Conservation (phyloP, 2,888 invertebrate genomes). For the Melangyna quadrimaculata region DNA sequence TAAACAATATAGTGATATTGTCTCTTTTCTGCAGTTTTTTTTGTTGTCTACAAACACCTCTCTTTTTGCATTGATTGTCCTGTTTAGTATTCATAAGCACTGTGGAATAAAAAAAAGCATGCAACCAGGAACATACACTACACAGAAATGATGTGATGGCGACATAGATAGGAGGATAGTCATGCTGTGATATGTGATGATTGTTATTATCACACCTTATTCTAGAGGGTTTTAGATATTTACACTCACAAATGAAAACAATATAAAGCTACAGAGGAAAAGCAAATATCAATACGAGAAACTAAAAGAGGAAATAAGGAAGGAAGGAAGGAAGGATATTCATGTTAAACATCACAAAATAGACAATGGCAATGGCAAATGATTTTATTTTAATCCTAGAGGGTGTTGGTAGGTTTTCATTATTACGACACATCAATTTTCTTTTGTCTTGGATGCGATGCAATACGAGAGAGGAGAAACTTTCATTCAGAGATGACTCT, state of each 20-base stretch:
- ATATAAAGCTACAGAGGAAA: not conserved
- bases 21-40: not conserved
- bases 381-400: not conserved
- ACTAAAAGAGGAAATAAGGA: constrained; percentile 6
- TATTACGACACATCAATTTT: not conserved
- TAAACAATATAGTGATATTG: constrained; percentile 58
- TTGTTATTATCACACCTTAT: constrained; percentile 62
- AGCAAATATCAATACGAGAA: not conserved
- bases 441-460: not conserved
- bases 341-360: not conserved
- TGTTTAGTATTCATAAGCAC: constrained; percentile 64
- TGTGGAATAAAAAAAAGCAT: constrained; percentile 23
- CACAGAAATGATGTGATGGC: constrained; percentile 16
- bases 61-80: constrained; percentile 9
- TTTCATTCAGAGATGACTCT: not conserved
- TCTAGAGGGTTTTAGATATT: not conserved
- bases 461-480: not conserved
- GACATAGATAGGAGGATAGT: not conserved
- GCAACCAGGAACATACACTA: too few species aligned
- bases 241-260: constrained; percentile 1
- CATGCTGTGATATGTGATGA: constrained; percentile 58
- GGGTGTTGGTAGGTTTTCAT: constrained; percentile 10
- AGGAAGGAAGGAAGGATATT: constrained; percentile 1
- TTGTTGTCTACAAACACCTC: not conserved
- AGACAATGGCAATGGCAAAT: constrained; percentile 8